Evolutionary conservation across 2,888 invertebrate genomes (phyloP).

Genomic region (Chrysotoxum bicinctum): DNA sequence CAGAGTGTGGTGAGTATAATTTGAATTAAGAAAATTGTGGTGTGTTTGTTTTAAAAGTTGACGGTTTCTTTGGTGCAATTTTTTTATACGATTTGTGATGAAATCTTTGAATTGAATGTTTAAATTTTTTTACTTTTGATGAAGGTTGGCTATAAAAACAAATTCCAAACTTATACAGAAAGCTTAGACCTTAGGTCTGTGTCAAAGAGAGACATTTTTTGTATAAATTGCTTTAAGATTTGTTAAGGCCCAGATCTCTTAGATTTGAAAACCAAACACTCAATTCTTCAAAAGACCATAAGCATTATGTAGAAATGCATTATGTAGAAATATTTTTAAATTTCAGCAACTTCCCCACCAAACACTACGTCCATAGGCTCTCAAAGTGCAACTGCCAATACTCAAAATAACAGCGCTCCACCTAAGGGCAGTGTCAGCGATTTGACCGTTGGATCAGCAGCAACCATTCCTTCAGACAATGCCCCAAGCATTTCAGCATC

Average conservation of each 20-base stretch:
- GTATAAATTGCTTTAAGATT: no score
- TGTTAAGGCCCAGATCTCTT: no score
- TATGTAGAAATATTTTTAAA: background rate
- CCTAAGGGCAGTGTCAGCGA: background rate
- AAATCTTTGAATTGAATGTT: no score
- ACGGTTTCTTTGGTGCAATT: no score
- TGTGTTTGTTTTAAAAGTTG: background rate
- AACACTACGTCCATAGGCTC: background rate
- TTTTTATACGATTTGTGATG: no score
- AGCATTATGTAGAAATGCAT: background rate
- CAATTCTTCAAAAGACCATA: no score
- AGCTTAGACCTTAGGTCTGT: no score
- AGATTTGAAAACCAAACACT: no score
- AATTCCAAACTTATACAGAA: no score
- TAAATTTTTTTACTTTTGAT: no score
- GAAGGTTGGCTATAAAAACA: no score
- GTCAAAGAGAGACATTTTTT: no score
- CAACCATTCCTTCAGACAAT: background rate
- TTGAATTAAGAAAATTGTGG: background rate
- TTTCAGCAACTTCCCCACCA: background rate
- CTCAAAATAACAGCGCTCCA: background rate
- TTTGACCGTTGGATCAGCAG: background rate
- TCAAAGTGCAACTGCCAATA: background rate
- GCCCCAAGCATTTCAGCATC: background rate
- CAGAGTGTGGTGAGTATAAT: slow-evolving; percentile 34